Evolutionary conservation across 2,888 invertebrate genomes (phyloP), one percentile per base, ranked within the genome.

Genomic region (Dione juno): DNA sequence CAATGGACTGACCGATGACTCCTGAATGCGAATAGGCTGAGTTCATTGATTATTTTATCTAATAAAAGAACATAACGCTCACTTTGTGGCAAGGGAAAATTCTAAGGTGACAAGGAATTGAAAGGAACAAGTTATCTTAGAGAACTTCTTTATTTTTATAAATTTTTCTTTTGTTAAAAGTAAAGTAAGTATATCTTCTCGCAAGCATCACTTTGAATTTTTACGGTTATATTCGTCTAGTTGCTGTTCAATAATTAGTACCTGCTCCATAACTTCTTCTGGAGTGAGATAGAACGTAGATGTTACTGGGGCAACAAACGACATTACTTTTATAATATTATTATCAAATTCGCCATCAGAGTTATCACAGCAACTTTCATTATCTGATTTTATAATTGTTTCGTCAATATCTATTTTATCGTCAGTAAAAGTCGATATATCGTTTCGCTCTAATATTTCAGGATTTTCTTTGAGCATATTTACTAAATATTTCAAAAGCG

Each of bases 391-490:
- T n/a, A 35, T 45, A 3, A 2, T 50, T 1, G 1, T 14, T 37
- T 43, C 58, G 21, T 35, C n/a, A 1, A 45, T 7, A 14, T 54
- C 1, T 40, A 6, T 28, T 3, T 14, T 64, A 35, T 67, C 69
- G 13, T 77, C 69, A 67, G 77, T 78, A 52, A 87, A 86, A 0
- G 80, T 72, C 0, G 75, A 75, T 5, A 81, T 63, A 37, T 88
- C 83, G 41, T 86, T 77, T 40, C 74, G 82, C 75, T 88, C 89
- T 19, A 88, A 76, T 16, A 88, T 79, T 77, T 87, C 84, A 1
- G 88, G 87, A 66, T 78, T 82, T 7, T 83, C 79, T 68, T 85
- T 80, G 13, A 90, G 74, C 3, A 81, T 77, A 41, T 81, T 79
- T 37, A 87, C 69, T 13, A 89, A 74, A 57, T 86, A 84, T 74